Percentiles rank a stretch among this genome's conserved stretches.
Evolutionary conservation across 2,888 invertebrate genomes (phyloP).

Genomic region (Priocnemis perturbator): DNA sequence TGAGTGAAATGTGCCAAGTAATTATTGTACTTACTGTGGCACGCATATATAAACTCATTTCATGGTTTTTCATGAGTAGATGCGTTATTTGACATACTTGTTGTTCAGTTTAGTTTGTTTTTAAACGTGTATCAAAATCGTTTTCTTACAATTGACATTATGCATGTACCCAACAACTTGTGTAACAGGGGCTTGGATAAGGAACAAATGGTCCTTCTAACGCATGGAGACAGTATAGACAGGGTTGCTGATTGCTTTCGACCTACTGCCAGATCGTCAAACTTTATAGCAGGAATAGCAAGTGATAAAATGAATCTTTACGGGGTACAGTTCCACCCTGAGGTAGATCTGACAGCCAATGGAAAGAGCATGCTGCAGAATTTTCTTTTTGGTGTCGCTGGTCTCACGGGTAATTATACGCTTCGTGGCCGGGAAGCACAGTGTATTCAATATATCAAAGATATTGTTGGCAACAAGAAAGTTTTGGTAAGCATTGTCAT

Average conservation of each 20-base stretch:
- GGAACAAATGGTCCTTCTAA: constrained; percentile 92
- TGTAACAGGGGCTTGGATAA: constrained; percentile 87
- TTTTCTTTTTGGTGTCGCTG: constrained; percentile 94
- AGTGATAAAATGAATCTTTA: constrained; percentile 93
- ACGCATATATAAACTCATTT: too few relatives aligned
- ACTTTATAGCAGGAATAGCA: constrained; percentile 91
- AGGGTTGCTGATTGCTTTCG: constrained; percentile 93
- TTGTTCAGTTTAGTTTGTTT: background rate
- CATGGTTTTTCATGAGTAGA: too few relatives aligned
- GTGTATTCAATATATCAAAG: constrained; percentile 94
- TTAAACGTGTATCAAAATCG: background rate
- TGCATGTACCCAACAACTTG: background rate
- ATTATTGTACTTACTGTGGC: background rate
- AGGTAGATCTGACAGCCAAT: constrained; percentile 95
- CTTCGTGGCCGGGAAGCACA: constrained; percentile 90
- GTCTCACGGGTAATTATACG: constrained; percentile 91
- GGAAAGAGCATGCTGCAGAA: constrained; percentile 95
- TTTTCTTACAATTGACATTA: background rate
- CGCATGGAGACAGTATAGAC: constrained; percentile 98
- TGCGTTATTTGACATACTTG: too few relatives aligned
- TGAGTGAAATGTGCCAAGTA: constrained; percentile 76
- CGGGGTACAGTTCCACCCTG: constrained; percentile 99
- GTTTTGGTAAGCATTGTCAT: constrained; percentile 85
- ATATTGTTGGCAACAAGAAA: constrained; percentile 93
- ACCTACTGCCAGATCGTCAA: constrained; percentile 89